Percentiles rank a stretch among this genome's conserved stretches.
Conservation (phyloP, 2,797 vertebrate genomes). For the Dermochelys coriacea region DNA sequence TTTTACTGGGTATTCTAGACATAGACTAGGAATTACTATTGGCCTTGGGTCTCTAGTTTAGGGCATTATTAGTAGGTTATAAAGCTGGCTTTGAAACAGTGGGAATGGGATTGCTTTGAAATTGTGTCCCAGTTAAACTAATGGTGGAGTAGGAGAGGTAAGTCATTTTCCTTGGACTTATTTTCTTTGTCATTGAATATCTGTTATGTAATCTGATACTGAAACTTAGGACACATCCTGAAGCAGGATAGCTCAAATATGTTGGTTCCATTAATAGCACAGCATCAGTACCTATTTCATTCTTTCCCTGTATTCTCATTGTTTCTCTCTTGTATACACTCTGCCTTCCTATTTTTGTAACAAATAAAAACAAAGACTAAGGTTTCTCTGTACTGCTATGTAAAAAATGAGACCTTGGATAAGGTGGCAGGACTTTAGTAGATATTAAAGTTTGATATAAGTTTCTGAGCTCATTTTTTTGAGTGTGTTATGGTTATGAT, state of each 20-base stretch:
- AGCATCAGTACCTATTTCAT: neutral
- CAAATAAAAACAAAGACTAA: neutral
- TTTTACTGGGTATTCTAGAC: neutral
- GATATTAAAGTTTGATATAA: neutral
- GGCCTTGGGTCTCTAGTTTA: neutral
- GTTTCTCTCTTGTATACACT: fast-evolving
- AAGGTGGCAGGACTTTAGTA: constrained; percentile 12
- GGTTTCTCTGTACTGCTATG: neutral
- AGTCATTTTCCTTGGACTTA: neutral
- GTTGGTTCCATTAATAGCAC: neutral
- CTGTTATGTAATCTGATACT: neutral
- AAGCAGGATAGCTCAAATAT: neutral
- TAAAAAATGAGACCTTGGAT: neutral
- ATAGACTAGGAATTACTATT: neutral
- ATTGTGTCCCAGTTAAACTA: neutral
- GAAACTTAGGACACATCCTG: neutral
- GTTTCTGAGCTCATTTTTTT: neutral
- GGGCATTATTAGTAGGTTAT: neutral
- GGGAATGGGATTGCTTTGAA: neutral
- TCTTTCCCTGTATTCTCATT: neutral
- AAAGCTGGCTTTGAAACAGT: neutral
- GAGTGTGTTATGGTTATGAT: neutral
- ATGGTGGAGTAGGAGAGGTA: neutral
- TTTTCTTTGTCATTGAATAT: neutral
- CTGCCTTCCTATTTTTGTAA: neutral